phyloP scores from a whole-genome alignment of 2,113 vertebrate species.

The Crotophaga sulcirostris region DNA sequence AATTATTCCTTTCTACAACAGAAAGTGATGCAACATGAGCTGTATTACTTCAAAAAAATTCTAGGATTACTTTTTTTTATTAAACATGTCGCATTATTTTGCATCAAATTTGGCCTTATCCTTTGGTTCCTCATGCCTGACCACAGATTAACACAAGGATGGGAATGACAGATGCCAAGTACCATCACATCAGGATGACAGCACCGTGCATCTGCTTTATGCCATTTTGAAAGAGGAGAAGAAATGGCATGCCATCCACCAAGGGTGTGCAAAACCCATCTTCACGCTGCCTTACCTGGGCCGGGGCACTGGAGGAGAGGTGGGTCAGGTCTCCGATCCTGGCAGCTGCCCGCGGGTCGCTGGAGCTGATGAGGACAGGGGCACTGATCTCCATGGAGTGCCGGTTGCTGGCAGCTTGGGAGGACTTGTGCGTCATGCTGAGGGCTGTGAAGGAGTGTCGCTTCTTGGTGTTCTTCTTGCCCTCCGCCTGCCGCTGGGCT shows the following conservation, averaged over 20 bases:
- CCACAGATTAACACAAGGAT: background rate
- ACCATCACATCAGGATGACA: accelerated
- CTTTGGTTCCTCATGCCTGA: accelerated
- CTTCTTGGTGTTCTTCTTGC: constrained; percentile 98
- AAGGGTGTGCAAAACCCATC: background rate
- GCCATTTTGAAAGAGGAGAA: background rate
- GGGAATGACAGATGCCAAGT: background rate
- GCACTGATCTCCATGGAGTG: constrained; percentile 99
- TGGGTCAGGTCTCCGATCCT: constrained; percentile 87
- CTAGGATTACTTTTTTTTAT: background rate
- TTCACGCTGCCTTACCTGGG: constrained; percentile 73
- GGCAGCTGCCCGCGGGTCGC: constrained; percentile 90
- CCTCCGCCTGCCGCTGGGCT: constrained; percentile 83
- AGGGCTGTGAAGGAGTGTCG: constrained; percentile 95
- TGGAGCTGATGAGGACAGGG: constrained; percentile 96
- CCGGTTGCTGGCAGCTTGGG: constrained; percentile 89
- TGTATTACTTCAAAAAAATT: background rate
- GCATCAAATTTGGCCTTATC: background rate
- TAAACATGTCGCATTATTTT: background rate
- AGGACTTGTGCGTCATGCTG: constrained; percentile 92
- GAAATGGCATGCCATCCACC: accelerated
- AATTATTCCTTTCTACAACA: background rate
- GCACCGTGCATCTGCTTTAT: accelerated
- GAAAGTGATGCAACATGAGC: background rate
- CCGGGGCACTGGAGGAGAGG: constrained; percentile 81